Conservation (phyloP, 92 coral and sea anemone genomes). For the Epizoanthus illoricatus region DNA sequence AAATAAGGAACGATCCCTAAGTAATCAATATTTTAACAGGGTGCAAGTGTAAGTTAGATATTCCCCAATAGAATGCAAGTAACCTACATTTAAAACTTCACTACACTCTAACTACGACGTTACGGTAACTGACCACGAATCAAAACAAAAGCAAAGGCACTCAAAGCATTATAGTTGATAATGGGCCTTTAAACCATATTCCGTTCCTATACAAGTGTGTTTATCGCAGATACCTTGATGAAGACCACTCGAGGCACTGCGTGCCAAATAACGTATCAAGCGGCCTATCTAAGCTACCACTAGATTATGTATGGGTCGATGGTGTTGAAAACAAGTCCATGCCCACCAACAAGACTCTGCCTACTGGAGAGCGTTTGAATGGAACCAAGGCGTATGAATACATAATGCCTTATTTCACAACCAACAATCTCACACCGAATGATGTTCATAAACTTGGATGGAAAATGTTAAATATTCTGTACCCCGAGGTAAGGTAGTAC, state of each 20-base stretch:
- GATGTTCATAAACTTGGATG: slow-evolving; percentile 71
- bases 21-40: no score
- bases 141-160: no score
- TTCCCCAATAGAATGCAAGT: no score
- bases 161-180: no score
- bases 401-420: slow-evolving; percentile 75
- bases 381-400: slow-evolving; percentile 66
- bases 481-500: slow-evolving; percentile 72
- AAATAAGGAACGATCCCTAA: no score
- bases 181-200: no score
- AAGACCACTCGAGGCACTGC: slow-evolving; percentile 76
- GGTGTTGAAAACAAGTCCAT: slow-evolving; percentile 58
- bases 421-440: slow-evolving; percentile 71
- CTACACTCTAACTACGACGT: no score
- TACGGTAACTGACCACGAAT: no score
- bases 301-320: slow-evolving; percentile 69
- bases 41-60: no score
- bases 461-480: slow-evolving; percentile 58
- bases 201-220: background rate
- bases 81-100: no score
- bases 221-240: slow-evolving; percentile 65
- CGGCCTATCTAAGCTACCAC: slow-evolving; percentile 78
- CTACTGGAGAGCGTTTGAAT: slow-evolving; percentile 75
- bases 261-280: slow-evolving; percentile 85
- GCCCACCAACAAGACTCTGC: slow-evolving; percentile 77